Conservation (phyloP, 2,888 invertebrate species). For the Epistrophe eligans region DNA sequence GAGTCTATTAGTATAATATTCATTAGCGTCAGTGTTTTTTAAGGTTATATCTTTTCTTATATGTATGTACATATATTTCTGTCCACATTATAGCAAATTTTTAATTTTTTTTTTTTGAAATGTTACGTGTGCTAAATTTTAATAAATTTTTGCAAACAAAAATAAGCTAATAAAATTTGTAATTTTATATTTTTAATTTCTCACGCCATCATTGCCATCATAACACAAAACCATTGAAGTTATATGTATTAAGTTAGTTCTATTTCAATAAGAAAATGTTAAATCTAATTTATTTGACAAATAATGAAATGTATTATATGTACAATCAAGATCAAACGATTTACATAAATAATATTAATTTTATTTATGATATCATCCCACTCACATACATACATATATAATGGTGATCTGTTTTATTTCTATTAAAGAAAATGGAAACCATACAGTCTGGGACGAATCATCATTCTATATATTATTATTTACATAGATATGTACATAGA, state of each 20-base stretch:
- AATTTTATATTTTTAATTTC: slow-evolving; percentile 21
- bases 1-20: slow-evolving; percentile 4
- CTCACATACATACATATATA: neutral
- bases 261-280: neutral
- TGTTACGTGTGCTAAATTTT: neutral
- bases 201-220: neutral
- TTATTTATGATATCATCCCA: slow-evolving; percentile 23
- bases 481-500: neutral
- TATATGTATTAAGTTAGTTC: neutral
- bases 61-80: neutral
- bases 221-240: neutral
- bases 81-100: slow-evolving; percentile 1
- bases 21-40: slow-evolving; percentile 7
- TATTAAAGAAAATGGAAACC: neutral
- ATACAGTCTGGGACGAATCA: slow-evolving; percentile 26
- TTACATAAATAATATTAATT: slow-evolving; percentile 35
- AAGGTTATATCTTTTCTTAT: neutral
- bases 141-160: neutral
- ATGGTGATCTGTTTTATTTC: neutral
- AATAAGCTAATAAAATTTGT: slow-evolving; percentile 28
- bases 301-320: slow-evolving; percentile 22
- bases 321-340: slow-evolving; percentile 33
- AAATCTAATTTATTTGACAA: slow-evolving; percentile 28
- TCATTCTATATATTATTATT: neutral
- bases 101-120: neutral